Evolutionary conservation across 2,113 vertebrate species (phyloP), one percentile per base, ranked within the genome.

Genomic region (Phaetusa simplex): DNA sequence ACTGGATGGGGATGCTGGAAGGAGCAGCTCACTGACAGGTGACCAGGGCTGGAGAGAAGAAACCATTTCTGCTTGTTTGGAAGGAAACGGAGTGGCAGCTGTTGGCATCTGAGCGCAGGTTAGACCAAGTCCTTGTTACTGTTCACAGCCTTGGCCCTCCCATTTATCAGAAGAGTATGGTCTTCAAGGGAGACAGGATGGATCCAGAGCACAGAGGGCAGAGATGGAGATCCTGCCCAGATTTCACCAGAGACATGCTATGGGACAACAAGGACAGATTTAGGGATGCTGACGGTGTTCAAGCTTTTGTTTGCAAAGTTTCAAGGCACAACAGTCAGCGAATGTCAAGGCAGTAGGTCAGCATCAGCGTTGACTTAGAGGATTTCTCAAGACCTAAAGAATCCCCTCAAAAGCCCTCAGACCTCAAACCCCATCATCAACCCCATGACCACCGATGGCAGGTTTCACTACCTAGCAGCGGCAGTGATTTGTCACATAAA

Each of bases 371-470:
- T 59, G 71, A 88, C 45, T 84, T 22, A 26, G 47, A 88, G 29
- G 23, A 92, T 64, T 64, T 85, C 38, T 95, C 22, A 32, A 80
- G 74, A 52, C 40, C 49, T 56, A 42, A 62, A 86, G 27, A 93
- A 65, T n/a, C 8, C 18, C 67, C 34, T 45, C 20, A 73, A 49
- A 93, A 89, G 26, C 27, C 24, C 22, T 22, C 43, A 85, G 34
- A 49, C 19, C 9, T 70, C 74, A 73, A 36, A 38, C 15, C 19
- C 36, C 49, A 50, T 14, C 45, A 36, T 8, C 4, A 1, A 47
- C 38, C 34, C 49, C 2, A 0, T 12, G 17, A 24, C 5, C 15
- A 36, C 36, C 3, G 1, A 13, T 3, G 6, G 40, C 34, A 64
- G 7, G 27, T 64, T 66, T 66, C 81, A 40, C 22, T 52, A 9